A percentile compares a stretch with the other conserved stretches of the same genome.
Evolutionary conservation across 1,140 invertebrate species (phyloP).

Genomic region (Argopecten irradians): DNA sequence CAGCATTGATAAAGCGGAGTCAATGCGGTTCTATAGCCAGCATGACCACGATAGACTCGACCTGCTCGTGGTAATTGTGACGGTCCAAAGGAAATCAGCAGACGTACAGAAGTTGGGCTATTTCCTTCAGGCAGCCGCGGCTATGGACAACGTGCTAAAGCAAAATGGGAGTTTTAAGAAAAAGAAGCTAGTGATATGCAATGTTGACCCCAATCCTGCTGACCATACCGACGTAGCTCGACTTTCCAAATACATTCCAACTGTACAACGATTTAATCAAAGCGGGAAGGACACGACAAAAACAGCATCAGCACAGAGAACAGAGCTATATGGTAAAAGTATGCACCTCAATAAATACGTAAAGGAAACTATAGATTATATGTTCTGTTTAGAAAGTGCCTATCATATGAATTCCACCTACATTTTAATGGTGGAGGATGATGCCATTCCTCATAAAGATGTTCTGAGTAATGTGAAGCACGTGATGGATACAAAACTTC

Average conservation of each 20-base stretch:
- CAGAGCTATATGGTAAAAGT: constrained; percentile 25
- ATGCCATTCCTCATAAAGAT: constrained; percentile 45
- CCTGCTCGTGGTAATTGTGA: constrained; percentile 43
- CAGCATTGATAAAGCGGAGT: constrained; percentile 13
- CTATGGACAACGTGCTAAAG: constrained; percentile 44
- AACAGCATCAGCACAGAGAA: background rate
- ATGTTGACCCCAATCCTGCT: constrained; percentile 44
- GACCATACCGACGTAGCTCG: constrained; percentile 30
- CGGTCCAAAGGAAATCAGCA: constrained; percentile 39
- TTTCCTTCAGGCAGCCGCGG: constrained; percentile 36
- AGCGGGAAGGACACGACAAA: background rate
- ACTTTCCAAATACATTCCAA: constrained; percentile 34
- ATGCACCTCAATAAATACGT: constrained; percentile 38
- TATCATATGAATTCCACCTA: constrained; percentile 45
- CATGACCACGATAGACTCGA: constrained; percentile 32
- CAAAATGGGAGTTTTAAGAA: constrained; percentile 32
- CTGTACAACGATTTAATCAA: constrained; percentile 28
- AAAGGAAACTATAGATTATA: constrained; percentile 58
- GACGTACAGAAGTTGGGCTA: constrained; percentile 38
- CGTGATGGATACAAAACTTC: constrained; percentile 34
- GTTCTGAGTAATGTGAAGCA: constrained; percentile 43
- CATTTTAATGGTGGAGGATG: constrained; percentile 59
- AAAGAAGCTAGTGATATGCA: constrained; percentile 48
- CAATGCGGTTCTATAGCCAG: constrained; percentile 29
- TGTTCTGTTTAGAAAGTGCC: constrained; percentile 58